Evolutionary conservation across 1,140 invertebrate genomes (phyloP).

Genomic region (Drosophila pectinifera): DNA sequence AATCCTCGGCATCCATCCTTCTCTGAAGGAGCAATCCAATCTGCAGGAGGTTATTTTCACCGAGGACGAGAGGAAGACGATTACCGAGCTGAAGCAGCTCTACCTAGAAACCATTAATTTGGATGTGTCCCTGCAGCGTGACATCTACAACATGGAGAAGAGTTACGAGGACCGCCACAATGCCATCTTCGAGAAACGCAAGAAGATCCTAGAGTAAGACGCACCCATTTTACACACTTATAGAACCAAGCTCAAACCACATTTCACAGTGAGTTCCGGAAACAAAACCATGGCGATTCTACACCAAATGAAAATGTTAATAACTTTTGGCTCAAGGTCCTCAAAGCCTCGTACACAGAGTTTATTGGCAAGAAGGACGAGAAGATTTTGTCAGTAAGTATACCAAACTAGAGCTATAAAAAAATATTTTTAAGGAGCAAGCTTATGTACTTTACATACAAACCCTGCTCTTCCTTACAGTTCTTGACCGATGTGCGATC

Average conservation of each 20-base stretch:
- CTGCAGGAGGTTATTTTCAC: conserved; percentile 69
- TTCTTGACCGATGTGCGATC: conserved; percentile 61
- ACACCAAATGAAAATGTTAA: conserved; percentile 88
- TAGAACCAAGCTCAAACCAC: not conserved
- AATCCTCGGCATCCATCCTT: no score
- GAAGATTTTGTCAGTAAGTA: conserved; percentile 90
- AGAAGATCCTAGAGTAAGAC: conserved; percentile 72
- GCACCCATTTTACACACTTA: no score
- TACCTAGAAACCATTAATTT: conserved; percentile 92
- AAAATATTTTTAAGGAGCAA: no score
- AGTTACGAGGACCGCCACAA: conserved; percentile 88
- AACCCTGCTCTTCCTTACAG: conserved; percentile 3
- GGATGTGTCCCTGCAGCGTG: conserved; percentile 94
- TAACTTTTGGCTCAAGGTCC: conserved; percentile 96
- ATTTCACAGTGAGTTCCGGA: conserved; percentile 53
- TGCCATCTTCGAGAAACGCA: conserved; percentile 75
- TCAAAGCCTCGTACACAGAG: conserved; percentile 91
- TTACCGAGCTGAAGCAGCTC: conserved; percentile 94
- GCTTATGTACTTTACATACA: no score
- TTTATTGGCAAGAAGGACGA: conserved; percentile 91
- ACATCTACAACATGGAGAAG: conserved; percentile 94
- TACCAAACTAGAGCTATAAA: conserved; percentile 10
- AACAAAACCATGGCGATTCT: conserved; percentile 63
- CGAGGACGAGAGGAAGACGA: conserved; percentile 89
- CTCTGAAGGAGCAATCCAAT: not conserved